Evolutionary conservation across 2,797 vertebrate species (phyloP).

Genomic region (Phaenicophaeus curvirostris): DNA sequence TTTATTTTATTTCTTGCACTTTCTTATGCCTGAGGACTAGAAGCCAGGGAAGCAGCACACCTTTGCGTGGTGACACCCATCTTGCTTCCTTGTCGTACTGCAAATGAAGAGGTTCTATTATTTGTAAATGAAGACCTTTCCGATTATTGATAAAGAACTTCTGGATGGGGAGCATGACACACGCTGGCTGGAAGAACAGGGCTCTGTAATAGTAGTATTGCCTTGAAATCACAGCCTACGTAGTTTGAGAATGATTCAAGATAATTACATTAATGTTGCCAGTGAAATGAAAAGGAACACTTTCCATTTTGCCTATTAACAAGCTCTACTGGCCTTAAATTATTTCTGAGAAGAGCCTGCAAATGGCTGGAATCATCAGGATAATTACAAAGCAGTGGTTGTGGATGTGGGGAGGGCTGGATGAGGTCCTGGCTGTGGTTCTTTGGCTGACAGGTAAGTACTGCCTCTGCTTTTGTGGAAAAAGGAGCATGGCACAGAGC

Average conservation of each 20-base stretch:
- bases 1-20: not conserved
- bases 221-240: conserved; percentile 56
- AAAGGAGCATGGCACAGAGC: not conserved
- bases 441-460: not conserved
- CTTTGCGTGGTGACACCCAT: not conserved
- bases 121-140: conserved; percentile 32
- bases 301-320: conserved; percentile 71
- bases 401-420: not conserved
- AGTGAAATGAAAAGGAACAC: conserved; percentile 71
- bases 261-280: conserved; percentile 64
- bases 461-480: not conserved
- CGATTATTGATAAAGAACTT: conserved; percentile 29
- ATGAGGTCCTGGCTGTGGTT: not conserved
- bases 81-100: not conserved
- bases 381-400: conserved; percentile 33
- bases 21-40: not conserved
- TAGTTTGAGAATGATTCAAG: conserved; percentile 63
- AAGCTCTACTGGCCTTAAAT: conserved; percentile 63
- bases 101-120: not conserved
- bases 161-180: conserved; percentile 9
- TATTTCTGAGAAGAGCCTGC: conserved; percentile 56
- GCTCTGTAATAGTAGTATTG: conserved; percentile 30
- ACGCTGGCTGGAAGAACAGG: conserved; percentile 30
- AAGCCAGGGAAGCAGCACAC: not conserved
- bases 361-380: conserved; percentile 46